Base-by-base conservation (phyloP, 2,113 vertebrate genomes). In the Lonchura striata region DNA sequence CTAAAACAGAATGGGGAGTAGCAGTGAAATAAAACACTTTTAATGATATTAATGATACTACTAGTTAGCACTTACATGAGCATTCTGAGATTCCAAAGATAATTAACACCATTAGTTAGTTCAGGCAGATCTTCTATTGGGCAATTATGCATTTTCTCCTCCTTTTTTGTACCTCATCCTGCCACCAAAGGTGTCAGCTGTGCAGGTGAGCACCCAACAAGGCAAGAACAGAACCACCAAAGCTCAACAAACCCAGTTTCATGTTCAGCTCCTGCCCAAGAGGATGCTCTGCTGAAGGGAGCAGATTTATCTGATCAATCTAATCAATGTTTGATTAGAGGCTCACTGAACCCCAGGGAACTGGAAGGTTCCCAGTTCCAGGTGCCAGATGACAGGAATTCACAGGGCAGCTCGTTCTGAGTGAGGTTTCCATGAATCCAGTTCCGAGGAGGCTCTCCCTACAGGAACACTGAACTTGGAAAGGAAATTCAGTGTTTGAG, bases 1-100 rank as follows among this genome's bases (percentile, higher is more conserved):
- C 99, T 99, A 88, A n/a, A 97, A 93, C n/a, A 88, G 68, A 81
- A 74, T 53, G 42, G 70, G 60, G 1, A 75, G 41, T 27, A 89
- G 75, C 1, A 71, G 69, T 92, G 60, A 95, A 95, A 94, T 35
- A 77, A 88, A 88, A 46, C 65, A 66, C 37, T n/a, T 94, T 31
- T 27, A 64, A 24, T 65, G 52, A 8, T 33, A 76, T 30, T 39
- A 81, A 71, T 13, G 25, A 50, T 15, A 56, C 25, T 37, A 22
- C 21, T 49, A 6, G 39, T 69, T 24, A 92, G 72, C 50, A 61
- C 49, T 86, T 57, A 41, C 12, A 33, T 0, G 2, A 49, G 23
- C 20, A 19, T 86, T 60, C 37, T 60, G 15, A 52, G 76, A 60
- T 41, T 75, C 76, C 20, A 56, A 86, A 46, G 15, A 4, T 5